A percentile compares a stretch with the other conserved stretches of the same genome.
Evolutionary conservation across 2,888 invertebrate genomes (phyloP).

Genomic region (Malacosoma neustria): DNA sequence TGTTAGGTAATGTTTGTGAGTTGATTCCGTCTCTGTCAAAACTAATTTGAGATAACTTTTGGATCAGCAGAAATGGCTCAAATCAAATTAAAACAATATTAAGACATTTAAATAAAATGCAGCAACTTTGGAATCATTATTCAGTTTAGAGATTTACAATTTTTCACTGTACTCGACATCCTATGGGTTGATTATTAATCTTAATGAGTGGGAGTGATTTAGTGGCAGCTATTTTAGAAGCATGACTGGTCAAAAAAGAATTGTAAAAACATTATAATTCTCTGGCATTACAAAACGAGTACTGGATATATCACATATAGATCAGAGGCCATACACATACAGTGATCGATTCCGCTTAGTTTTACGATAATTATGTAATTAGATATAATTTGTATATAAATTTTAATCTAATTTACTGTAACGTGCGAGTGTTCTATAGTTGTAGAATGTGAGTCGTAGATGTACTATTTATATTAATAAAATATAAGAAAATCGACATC

Average conservation of each 20-base stretch:
- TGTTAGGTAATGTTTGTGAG: constrained; percentile 32
- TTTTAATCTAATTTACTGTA: constrained; percentile 65
- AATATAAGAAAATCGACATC: constrained; percentile 9
- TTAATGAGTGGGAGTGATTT: neutral
- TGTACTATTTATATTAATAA: constrained; percentile 24
- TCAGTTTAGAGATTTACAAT: neutral
- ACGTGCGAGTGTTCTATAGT: constrained; percentile 72
- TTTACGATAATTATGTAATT: constrained; percentile 50
- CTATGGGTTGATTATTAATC: constrained; percentile 33
- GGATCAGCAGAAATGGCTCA: constrained; percentile 19
- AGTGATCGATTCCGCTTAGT: constrained; percentile 41
- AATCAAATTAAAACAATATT: no score
- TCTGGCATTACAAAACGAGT: constrained; percentile 15
- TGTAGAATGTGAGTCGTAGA: constrained; percentile 65
- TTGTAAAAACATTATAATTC: constrained; percentile 16
- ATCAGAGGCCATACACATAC: constrained; percentile 50
- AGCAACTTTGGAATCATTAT: neutral
- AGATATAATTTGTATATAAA: constrained; percentile 69
- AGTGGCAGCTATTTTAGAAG: constrained; percentile 18
- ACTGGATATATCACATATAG: constrained; percentile 21
- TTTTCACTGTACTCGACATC: constrained; percentile 35
- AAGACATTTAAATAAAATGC: neutral
- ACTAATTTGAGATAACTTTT: constrained; percentile 43
- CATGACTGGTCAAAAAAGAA: neutral
- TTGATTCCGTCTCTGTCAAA: constrained; percentile 58